phyloP scores from a whole-genome alignment of 2,113 vertebrate species.

The Felis chaus region DNA sequence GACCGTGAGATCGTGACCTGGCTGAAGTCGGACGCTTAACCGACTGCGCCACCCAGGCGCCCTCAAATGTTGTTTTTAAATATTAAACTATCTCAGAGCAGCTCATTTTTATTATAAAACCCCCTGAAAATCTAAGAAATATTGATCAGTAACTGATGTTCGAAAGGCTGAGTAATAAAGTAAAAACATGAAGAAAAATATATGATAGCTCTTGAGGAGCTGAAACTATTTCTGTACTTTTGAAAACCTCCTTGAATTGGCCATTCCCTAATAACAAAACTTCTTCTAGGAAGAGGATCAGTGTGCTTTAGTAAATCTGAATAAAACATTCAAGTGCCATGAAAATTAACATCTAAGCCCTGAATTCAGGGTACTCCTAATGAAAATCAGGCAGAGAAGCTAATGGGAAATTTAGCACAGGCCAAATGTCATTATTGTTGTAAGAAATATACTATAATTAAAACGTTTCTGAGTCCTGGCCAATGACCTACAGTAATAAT shows the following conservation, averaged over 20 bases:
- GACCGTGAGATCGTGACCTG: too few species aligned
- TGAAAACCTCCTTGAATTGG: constrained; percentile 3
- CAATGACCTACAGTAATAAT: constrained; percentile 77
- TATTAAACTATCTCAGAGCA: neutral
- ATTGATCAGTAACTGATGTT: neutral
- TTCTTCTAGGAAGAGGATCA: constrained; percentile 38
- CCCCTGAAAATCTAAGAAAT: neutral
- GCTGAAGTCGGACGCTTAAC: too few species aligned
- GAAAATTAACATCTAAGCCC: constrained; percentile 74
- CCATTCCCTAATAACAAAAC: constrained; percentile 27
- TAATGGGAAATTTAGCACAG: constrained; percentile 79
- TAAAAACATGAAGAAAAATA: constrained; percentile 35
- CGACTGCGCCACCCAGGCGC: too few species aligned
- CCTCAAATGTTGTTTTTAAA: neutral
- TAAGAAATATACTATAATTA: constrained; percentile 76
- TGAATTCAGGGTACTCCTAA: constrained; percentile 73
- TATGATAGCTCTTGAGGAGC: neutral
- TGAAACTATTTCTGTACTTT: constrained; percentile 2
- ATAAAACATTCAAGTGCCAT: constrained; percentile 69
- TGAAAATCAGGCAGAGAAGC: constrained; percentile 74
- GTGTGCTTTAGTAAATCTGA: constrained; percentile 53
- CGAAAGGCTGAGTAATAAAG: constrained; percentile 32
- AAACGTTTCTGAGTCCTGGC: constrained; percentile 68
- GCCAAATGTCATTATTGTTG: constrained; percentile 78
- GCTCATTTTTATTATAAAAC: neutral